Evolutionary conservation across 2,797 vertebrate genomes (phyloP).

Genomic region (Helicolenus hilgendorfi): DNA sequence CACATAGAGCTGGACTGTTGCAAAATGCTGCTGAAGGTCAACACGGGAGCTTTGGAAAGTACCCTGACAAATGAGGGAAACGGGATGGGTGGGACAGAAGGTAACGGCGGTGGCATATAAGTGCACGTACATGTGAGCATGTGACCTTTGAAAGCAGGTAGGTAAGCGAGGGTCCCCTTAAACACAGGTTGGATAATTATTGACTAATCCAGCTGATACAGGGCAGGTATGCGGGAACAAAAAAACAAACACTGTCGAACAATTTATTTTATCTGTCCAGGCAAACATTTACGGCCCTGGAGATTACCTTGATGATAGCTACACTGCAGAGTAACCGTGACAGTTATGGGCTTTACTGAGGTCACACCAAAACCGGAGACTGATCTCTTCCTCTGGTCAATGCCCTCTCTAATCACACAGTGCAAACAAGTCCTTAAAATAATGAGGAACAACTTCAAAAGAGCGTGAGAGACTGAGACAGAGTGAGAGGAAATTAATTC

Average conservation of each 20-base stretch:
- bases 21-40: slow-evolving; percentile 73
- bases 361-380: neutral
- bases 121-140: neutral
- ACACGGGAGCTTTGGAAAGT: slow-evolving; percentile 20
- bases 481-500: neutral
- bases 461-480: slow-evolving; percentile 3
- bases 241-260: neutral
- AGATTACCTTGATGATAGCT: slow-evolving; percentile 22
- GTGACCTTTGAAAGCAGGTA: slow-evolving; percentile 10
- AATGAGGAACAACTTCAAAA: slow-evolving; percentile 35
- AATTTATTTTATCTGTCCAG: slow-evolving; percentile 21
- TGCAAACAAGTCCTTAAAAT: slow-evolving; percentile 27
- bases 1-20: slow-evolving; percentile 61
- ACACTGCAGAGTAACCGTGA: neutral
- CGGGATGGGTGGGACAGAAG: neutral
- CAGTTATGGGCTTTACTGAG: neutral
- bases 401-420: slow-evolving; percentile 25
- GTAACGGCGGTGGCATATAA: neutral
- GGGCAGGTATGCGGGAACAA: neutral
- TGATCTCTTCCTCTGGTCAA: neutral
- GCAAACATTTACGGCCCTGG: slow-evolving; percentile 53
- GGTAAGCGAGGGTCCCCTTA: neutral
- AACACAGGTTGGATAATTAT: slow-evolving; percentile 44
- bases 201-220: slow-evolving; percentile 35
- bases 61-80: neutral